Evolutionary conservation across 1,140 invertebrate species (phyloP), one percentile per base, ranked within the genome.

Genomic region (Brachionus plicatilis): DNA sequence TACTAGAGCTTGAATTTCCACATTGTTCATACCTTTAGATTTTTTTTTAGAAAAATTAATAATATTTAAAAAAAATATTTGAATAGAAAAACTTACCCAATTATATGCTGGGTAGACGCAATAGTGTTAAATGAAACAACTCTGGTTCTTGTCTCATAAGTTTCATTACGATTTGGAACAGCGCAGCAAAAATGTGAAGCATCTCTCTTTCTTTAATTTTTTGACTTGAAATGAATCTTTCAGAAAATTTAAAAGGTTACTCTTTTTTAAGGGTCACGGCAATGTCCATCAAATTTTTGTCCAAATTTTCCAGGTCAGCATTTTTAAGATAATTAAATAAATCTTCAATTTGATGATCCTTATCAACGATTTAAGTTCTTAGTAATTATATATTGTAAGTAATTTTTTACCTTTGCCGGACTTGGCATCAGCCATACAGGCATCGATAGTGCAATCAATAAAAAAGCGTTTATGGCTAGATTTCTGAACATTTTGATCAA

Each of bases 1-100:
- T 82, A 60, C 53, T 82, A 27, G 79, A 82, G 20, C 37, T 33
- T 24, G 65, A 82, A 82, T 82, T 82, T 82, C 79, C 79, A 68
- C 79, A 82, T 65, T n/a, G n/a, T 37, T 82, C 79, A 68, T 82
- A 82, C 24, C 53, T 60, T 8, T 0, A 60, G 20, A 8, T 24
- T 8, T 20, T 60, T 20, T 60, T 17, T 60, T 3, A 20, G n/a
- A 1, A 20, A 60, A 60, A 60, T 60, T 60, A 5, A 17, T 27
- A 60, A 56, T 56, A 8, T 24, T 27, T 37, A 6, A 37, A 37
- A 37, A 37, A 37, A 37, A 37, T 33, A 20, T 8, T 20, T 8
- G 2, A 60, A 17, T 3, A 60, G 20, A 60, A 1, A 60, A 9
- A 60, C 53, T 20, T 1, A 60, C 53, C 79, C 79, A 66, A 82